Percentiles rank a stretch among this genome's conserved stretches.
phyloP scores from a whole-genome alignment of 2,888 invertebrate genomes.

The Nematopogon swammerdamellus region DNA sequence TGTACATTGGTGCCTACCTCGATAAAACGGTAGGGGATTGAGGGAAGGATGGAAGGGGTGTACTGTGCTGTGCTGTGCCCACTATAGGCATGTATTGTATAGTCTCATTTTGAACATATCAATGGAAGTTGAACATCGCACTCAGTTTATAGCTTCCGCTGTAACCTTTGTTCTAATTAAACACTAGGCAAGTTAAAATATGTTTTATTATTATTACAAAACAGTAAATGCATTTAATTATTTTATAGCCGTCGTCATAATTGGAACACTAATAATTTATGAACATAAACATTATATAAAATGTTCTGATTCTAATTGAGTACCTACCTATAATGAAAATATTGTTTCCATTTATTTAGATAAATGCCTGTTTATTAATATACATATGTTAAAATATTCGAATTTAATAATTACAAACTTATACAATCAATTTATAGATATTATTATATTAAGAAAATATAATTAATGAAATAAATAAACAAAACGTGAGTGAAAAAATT shows the following conservation, averaged over 20 bases:
- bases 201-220: not conserved
- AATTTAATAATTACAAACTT: slow-evolving; percentile 59
- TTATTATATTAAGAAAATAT: slow-evolving; percentile 58
- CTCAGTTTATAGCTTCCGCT: not conserved
- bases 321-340: not conserved
- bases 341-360: slow-evolving; percentile 43
- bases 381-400: slow-evolving; percentile 59
- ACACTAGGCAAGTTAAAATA: not conserved
- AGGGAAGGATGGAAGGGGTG: too few species aligned
- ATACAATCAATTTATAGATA: slow-evolving; percentile 58
- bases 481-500: slow-evolving; percentile 47
- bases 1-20: too few species aligned
- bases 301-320: too few species aligned
- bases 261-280: not conserved
- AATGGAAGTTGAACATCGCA: not conserved
- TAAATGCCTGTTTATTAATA: slow-evolving; percentile 56
- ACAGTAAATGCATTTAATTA: not conserved
- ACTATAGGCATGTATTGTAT: too few species aligned
- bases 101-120: not conserved
- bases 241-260: too few species aligned
- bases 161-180: not conserved
- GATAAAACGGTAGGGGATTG: too few species aligned
- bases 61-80: too few species aligned
- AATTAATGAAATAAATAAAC: slow-evolving; percentile 56
- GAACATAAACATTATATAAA: too few species aligned